Evolutionary conservation across 2,113 vertebrate species (phyloP).

Genomic region (Zapornia atra): DNA sequence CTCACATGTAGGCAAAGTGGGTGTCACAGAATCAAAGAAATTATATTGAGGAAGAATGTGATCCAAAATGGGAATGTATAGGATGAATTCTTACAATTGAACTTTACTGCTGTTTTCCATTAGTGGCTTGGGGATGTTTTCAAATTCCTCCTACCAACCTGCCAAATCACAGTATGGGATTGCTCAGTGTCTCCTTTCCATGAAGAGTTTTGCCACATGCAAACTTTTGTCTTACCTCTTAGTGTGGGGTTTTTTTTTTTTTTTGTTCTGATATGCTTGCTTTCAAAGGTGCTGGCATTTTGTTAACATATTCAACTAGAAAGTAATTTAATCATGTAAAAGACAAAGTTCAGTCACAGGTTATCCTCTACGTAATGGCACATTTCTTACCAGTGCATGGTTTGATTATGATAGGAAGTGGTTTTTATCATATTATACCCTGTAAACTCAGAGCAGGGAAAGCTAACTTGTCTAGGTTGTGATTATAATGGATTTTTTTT

Average conservation of each 20-base stretch:
- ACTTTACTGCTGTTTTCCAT: neutral
- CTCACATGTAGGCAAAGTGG: neutral
- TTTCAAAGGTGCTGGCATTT: conserved; percentile 34
- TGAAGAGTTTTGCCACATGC: conserved; percentile 22
- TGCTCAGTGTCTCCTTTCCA: neutral
- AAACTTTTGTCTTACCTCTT: conserved; percentile 42
- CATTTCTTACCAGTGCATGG: conserved; percentile 12
- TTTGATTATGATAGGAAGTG: conserved; percentile 61
- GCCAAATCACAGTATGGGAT: conserved; percentile 10
- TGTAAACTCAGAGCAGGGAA: neutral
- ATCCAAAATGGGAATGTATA: neutral
- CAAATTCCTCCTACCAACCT: neutral
- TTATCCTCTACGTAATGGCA: conserved; percentile 51
- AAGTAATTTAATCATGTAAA: conserved; percentile 42
- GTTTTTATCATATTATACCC: neutral
- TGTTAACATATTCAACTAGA: neutral
- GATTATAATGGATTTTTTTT: conserved; percentile 28
- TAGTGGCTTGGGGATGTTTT: neutral
- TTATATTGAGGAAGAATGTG: neutral
- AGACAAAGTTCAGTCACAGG: neutral
- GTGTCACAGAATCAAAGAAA: neutral
- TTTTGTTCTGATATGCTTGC: conserved; percentile 10
- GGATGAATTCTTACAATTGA: neutral
- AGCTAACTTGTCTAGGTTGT: neutral
- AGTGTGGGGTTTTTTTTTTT: conserved; percentile 7